Percentiles rank a stretch among this genome's conserved stretches.
Evolutionary conservation across 2,113 vertebrate species (phyloP).

Genomic region (Trochalopteron elliotii): DNA sequence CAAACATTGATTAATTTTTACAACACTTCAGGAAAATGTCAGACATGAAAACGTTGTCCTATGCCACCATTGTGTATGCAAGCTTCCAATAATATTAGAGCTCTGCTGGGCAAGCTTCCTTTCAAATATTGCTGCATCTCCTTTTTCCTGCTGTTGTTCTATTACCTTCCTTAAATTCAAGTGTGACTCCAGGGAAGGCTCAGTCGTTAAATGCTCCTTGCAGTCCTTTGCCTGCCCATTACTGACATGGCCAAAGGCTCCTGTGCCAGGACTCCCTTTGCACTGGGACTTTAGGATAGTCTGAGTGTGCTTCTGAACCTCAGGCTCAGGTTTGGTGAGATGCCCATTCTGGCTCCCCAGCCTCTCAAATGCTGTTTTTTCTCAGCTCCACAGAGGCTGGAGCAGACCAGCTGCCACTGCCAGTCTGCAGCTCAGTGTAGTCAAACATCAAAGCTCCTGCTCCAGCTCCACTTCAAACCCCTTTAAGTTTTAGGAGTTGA

Average conservation of each 20-base stretch:
- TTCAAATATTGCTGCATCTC: neutral
- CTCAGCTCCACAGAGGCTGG: neutral
- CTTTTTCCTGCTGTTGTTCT: neutral
- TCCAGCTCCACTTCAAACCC: neutral
- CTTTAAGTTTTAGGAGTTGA: neutral
- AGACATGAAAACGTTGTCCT: neutral
- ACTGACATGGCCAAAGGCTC: neutral
- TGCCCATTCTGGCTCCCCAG: neutral
- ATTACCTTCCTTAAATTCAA: neutral
- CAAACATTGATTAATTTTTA: neutral
- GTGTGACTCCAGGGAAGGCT: neutral
- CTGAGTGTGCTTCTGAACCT: neutral
- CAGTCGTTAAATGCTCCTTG: rapidly evolving
- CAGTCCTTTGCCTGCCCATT: neutral
- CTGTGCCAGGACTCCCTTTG: neutral
- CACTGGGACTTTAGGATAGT: neutral
- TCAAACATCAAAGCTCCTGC: neutral
- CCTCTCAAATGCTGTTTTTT: neutral
- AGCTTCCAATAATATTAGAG: neutral
- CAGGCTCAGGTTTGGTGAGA: neutral
- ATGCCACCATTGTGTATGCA: neutral
- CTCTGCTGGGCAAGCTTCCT: neutral
- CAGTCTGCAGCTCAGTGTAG: neutral
- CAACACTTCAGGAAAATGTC: neutral
- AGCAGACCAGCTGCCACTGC: neutral